phyloP scores from a whole-genome alignment of 2,888 invertebrate genomes.

The Drosophila mulleri region DNA sequence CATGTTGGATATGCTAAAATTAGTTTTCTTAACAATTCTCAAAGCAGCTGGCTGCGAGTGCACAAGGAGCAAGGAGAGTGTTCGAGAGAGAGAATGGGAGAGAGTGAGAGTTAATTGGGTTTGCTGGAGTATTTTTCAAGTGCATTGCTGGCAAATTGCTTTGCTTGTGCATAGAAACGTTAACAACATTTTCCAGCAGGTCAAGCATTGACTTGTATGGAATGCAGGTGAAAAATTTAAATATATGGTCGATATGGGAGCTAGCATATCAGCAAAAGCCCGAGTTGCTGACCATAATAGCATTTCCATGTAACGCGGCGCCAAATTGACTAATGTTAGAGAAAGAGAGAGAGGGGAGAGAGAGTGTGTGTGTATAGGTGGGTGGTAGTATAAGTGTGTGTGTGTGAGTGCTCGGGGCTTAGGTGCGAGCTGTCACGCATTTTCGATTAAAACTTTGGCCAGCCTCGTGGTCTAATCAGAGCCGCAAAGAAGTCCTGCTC shows the following conservation, averaged over 20 bases:
- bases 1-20: conserved; percentile 4
- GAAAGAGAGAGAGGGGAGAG: background rate
- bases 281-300: conserved; percentile 13
- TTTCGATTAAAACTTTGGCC: conserved; percentile 73
- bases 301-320: conserved; percentile 25
- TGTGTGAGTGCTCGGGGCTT: conserved; percentile 7
- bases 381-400: no score
- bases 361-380: background rate
- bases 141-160: conserved; percentile 1
- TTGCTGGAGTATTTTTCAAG: conserved; percentile 5
- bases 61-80: conserved; percentile 14
- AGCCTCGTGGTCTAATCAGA: conserved; percentile 57
- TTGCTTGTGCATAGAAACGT: background rate
- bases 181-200: background rate
- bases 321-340: conserved; percentile 1
- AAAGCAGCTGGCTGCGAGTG: background rate
- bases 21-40: conserved; percentile 22
- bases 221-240: conserved; percentile 12
- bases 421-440: conserved; percentile 58
- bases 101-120: conserved; percentile 30
- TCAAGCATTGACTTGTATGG: background rate
- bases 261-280: background rate
- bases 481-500: conserved; percentile 40
- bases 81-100: no score
- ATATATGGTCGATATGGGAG: background rate